These are phyloP conservation scores for Cynaeus angustus DNA, from an alignment of 2,888 invertebrate species.

Conservation along the genomic window DNA sequence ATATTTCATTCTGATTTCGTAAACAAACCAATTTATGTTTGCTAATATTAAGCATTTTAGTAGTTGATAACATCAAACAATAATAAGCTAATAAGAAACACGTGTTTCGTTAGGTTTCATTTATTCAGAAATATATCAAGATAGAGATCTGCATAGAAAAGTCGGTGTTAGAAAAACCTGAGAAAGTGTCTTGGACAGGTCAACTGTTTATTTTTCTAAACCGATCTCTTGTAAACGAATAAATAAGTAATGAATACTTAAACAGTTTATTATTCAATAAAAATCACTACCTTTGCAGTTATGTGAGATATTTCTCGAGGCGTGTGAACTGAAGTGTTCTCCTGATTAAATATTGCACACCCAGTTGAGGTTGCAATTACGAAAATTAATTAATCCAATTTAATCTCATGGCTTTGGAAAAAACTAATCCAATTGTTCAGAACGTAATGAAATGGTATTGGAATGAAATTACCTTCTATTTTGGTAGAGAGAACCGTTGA, in stretches of 20 bases:
- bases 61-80: no score
- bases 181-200: slow-evolving; percentile 19
- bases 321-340: not conserved
- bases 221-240: not conserved
- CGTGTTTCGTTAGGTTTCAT: no score
- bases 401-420: slow-evolving; percentile 1
- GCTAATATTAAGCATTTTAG: no score
- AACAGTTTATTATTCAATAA: not conserved
- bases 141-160: slow-evolving; percentile 14
- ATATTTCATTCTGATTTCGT: not conserved
- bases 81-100: no score
- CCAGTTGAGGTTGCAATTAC: slow-evolving; percentile 21
- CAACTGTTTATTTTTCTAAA: not conserved
- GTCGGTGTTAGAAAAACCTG: not conserved
- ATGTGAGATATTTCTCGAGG: no score
- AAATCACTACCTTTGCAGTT: no score
- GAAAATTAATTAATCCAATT: slow-evolving; percentile 17
- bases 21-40: not conserved
- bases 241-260: not conserved
- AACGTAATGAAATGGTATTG: no score
- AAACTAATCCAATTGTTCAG: not conserved
- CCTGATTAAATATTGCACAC: slow-evolving; percentile 12
- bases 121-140: not conserved
- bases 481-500: no score
- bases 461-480: no score